These are phyloP conservation scores for Lampris megalopsis DNA, from an alignment of 2,113 vertebrate genomes.

Conservation along the genomic window DNA sequence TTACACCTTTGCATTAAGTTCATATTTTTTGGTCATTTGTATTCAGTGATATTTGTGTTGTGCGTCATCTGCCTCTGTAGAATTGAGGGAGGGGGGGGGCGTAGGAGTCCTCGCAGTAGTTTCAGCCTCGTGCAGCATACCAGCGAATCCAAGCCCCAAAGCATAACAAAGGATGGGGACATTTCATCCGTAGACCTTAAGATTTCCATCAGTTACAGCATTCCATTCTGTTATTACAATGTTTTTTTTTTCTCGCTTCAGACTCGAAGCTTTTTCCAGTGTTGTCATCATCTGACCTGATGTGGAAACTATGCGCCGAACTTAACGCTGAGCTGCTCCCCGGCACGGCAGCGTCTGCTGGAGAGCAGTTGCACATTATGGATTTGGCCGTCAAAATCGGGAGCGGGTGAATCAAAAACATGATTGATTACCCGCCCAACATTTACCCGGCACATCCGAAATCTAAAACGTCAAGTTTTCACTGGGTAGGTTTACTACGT, in stretches of 20 bases:
- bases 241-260: conserved; percentile 20
- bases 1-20: conserved; percentile 32
- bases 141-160: conserved; percentile 17
- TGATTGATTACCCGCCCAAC: conserved; percentile 26
- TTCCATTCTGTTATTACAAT: conserved; percentile 36
- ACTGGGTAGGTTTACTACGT: conserved; percentile 25
- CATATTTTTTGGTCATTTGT: conserved; percentile 33
- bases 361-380: conserved; percentile 16
- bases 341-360: background rate
- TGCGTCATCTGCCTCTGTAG: conserved; percentile 9
- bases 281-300: conserved; percentile 53
- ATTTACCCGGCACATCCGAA: conserved; percentile 3
- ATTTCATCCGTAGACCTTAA: conserved; percentile 29
- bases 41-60: conserved; percentile 13
- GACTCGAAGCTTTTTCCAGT: conserved; percentile 5
- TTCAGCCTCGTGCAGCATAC: conserved; percentile 37
- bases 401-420: conserved; percentile 45
- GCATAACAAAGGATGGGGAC: conserved; percentile 23
- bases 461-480: conserved; percentile 31
- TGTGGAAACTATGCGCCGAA: conserved; percentile 52
- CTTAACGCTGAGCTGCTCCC: conserved; percentile 11
- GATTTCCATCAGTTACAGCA: conserved; percentile 10
- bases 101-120: conserved; percentile 25
- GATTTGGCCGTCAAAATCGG: conserved; percentile 28
- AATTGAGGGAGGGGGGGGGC: conserved; percentile 13